These are phyloP conservation scores for Bactericera cockerelli DNA, from an alignment of 1,140 invertebrate genomes.

Conservation along the genomic window DNA sequence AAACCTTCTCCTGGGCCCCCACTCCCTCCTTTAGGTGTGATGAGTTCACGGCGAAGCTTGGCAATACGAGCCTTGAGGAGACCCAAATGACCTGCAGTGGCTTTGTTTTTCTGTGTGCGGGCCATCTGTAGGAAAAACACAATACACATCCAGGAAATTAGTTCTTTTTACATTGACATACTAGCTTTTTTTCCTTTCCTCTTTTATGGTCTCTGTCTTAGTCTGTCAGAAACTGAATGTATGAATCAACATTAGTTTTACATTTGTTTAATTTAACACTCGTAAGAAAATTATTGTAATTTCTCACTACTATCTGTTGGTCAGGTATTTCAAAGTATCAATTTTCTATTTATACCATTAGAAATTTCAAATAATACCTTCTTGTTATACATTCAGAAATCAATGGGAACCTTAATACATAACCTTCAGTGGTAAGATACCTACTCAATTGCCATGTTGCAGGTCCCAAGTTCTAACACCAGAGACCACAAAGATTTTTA, in stretches of 20 bases:
- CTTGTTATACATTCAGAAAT: no score
- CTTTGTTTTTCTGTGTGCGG: conserved; percentile 98
- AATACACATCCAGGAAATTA: conserved; percentile 7
- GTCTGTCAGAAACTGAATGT: background rate
- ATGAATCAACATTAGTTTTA: background rate
- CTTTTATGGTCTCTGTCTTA: background rate
- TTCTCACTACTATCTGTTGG: no score
- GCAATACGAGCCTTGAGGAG: conserved; percentile 91
- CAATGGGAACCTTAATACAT: no score
- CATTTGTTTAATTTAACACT: background rate
- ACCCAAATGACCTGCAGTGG: conserved; percentile 94
- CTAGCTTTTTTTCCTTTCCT: conserved; percentile 5
- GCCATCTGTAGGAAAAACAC: conserved; percentile 69
- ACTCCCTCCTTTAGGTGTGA: conserved; percentile 94
- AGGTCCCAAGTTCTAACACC: no score
- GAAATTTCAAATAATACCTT: no score
- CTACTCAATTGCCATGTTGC: no score
- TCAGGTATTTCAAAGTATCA: no score
- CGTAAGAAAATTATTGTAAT: no score
- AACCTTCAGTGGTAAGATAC: no score
- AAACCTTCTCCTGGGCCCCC: conserved; percentile 82
- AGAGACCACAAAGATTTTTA: no score
- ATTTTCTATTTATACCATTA: no score
- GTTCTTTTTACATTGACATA: no score
- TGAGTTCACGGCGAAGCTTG: conserved; percentile 90